Evolutionary conservation across 2,888 invertebrate species (phyloP), one percentile per base, ranked within the genome.

Genomic region (Drosophila seclusa): DNA sequence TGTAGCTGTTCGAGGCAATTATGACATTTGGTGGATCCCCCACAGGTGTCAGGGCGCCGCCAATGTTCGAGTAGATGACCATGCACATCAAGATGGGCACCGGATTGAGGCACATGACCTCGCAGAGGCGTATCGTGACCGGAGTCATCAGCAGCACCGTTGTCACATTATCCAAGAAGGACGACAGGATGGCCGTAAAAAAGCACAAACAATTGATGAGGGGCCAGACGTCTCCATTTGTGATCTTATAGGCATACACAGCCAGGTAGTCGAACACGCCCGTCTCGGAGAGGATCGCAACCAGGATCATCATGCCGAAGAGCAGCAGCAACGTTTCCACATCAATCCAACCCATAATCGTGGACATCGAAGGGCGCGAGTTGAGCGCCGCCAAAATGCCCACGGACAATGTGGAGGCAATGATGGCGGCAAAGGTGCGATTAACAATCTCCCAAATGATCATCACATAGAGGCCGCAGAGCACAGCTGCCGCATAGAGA

Each of bases 51-150:
- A 97, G 95, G 0, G 98, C 96, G 0, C 98, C 98, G 0, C 98
- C 98, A 63, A 98, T 97, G 89, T 98, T 98, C 24, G 97, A 97
- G 92, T 96, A 98, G 85, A 98, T 95, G 54, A 98, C 96, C 95
- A 97, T 97, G 0, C 96, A 96, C 94, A 98, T 98, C 62, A 98
- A 93, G 55, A 98, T 96, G 4, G 97, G 97, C 0, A 97, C 96
- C 0, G 98, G 98, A 92, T 98, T 97, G 59, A 98, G 92, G 76
- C 96, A 96, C 95, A 97, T 96, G 49, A 98, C 97, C 93, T 98
- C 98, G 90, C 98, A 98, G 24, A 98, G 95, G 94, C 95, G 94
- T 82, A 97, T 96, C 8, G 96, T 96, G 13, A 96, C 95, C 1
- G 97, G 97, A 0, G 96, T 96, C 94, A 97, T 95, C 13, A 97